phyloP scores from a whole-genome alignment of 30 jellyfish, hydroid and myxozoan genomes.

The Hydractinia symbiolongicarpus region DNA sequence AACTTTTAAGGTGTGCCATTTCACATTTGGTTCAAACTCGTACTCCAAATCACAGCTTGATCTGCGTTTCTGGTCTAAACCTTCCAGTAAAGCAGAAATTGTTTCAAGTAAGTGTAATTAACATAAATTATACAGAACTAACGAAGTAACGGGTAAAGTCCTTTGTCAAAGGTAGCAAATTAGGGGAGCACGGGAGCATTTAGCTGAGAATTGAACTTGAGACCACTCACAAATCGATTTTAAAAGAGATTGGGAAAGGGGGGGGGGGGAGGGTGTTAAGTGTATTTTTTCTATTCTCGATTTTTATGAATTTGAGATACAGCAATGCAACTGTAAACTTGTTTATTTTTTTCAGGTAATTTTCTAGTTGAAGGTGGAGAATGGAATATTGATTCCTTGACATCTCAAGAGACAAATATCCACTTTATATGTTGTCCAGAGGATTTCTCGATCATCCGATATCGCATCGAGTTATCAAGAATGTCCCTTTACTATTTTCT shows the following conservation, averaged over 20 bases:
- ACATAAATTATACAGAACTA: too few species aligned
- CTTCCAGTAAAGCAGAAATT: neutral
- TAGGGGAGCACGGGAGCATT: neutral
- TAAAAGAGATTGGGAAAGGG: too few species aligned
- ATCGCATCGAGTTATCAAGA: slow-evolving; percentile 35
- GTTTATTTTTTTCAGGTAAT: slow-evolving; percentile 18
- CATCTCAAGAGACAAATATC: neutral
- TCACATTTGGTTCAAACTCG: slow-evolving; percentile 53
- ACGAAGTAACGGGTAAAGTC: too few species aligned
- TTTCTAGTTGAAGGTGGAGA: slow-evolving; percentile 73
- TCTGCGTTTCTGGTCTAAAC: slow-evolving; percentile 26
- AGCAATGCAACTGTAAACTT: neutral
- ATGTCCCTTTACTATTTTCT: slow-evolving; percentile 47
- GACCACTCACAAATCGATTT: neutral
- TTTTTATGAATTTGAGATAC: too few species aligned
- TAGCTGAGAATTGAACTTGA: neutral
- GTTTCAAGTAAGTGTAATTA: neutral
- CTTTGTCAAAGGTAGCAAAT: too few species aligned
- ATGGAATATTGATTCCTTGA: slow-evolving; percentile 40
- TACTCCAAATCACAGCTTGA: slow-evolving; percentile 20
- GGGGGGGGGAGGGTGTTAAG: too few species aligned
- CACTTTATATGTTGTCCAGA: slow-evolving; percentile 47
- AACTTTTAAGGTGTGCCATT: slow-evolving; percentile 17
- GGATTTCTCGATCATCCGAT: slow-evolving; percentile 37
- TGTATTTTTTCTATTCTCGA: too few species aligned